Evolutionary conservation across 2,797 vertebrate genomes (phyloP).

Genomic region (Ctenopoma kingsleyae): DNA sequence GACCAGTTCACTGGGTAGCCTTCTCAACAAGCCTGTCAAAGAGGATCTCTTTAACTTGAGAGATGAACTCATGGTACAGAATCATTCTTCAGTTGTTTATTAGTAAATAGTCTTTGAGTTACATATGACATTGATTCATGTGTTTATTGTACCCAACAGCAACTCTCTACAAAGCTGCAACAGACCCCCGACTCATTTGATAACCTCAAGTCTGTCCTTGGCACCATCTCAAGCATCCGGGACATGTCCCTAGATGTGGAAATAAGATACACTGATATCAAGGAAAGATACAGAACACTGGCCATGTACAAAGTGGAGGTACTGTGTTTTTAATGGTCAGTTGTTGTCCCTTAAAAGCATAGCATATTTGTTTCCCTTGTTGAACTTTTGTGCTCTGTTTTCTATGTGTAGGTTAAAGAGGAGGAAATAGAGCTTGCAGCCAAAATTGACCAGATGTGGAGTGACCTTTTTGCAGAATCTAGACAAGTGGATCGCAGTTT

Average conservation of each 20-base stretch:
- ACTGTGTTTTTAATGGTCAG: slow-evolving; percentile 47
- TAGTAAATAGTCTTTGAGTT: slow-evolving; percentile 2
- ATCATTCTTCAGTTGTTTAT: not conserved
- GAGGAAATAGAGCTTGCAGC: slow-evolving; percentile 83
- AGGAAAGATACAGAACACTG: slow-evolving; percentile 93
- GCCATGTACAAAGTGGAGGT: slow-evolving; percentile 89
- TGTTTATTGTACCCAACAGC: slow-evolving; percentile 72
- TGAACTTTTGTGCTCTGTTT: slow-evolving; percentile 6
- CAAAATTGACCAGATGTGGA: slow-evolving; percentile 85
- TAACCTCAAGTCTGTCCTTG: slow-evolving; percentile 90
- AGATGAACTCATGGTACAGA: slow-evolving; percentile 88
- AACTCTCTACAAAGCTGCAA: slow-evolving; percentile 82
- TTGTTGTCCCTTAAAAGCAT: slow-evolving; percentile 6
- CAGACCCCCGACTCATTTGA: slow-evolving; percentile 86
- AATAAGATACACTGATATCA: slow-evolving; percentile 86
- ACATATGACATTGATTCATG: not conserved
- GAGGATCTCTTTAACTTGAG: slow-evolving; percentile 87
- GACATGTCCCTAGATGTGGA: slow-evolving; percentile 89
- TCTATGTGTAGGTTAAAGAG: slow-evolving; percentile 80
- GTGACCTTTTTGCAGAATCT: slow-evolving; percentile 85
- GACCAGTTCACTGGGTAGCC: slow-evolving; percentile 87
- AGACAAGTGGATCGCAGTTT: slow-evolving; percentile 85
- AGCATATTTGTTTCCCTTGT: not conserved
- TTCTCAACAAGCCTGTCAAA: slow-evolving; percentile 89
- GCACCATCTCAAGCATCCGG: slow-evolving; percentile 88